phyloP scores from a whole-genome alignment of 1,140 invertebrate genomes.

The Cyrtorhinus lividipennis region DNA sequence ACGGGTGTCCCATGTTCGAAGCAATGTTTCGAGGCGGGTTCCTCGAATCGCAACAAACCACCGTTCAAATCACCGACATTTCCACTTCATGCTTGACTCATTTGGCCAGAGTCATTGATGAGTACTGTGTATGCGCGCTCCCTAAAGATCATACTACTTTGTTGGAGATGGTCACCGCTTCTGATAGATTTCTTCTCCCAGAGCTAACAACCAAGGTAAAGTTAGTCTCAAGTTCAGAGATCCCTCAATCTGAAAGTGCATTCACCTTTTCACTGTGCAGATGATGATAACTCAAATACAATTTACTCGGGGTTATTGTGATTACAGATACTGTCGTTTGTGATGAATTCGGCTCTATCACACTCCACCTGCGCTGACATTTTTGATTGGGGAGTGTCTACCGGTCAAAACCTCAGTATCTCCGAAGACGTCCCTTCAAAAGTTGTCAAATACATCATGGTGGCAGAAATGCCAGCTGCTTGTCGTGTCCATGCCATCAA shows the following conservation, averaged over 20 bases:
- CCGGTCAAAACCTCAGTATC: slow-evolving; percentile 25
- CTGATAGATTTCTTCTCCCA: slow-evolving; percentile 46
- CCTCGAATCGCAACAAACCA: slow-evolving; percentile 42
- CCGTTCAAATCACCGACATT: slow-evolving; percentile 22
- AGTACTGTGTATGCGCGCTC: slow-evolving; percentile 26
- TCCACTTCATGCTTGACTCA: slow-evolving; percentile 22
- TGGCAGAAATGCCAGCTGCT: slow-evolving; percentile 27
- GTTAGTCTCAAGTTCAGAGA: too few relatives aligned
- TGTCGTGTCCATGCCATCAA: slow-evolving; percentile 29
- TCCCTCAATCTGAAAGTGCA: too few relatives aligned
- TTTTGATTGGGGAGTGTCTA: slow-evolving; percentile 32
- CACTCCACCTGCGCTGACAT: slow-evolving; percentile 31
- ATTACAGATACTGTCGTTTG: slow-evolving; percentile 25
- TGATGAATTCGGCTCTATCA: slow-evolving; percentile 29
- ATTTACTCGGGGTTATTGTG: too few relatives aligned
- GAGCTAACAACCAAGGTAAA: slow-evolving; percentile 37
- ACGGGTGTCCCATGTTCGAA: slow-evolving; percentile 46
- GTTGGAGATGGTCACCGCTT: slow-evolving; percentile 46
- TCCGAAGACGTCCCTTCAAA: slow-evolving; percentile 27
- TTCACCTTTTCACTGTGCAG: too few relatives aligned
- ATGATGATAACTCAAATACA: too few relatives aligned
- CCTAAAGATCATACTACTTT: slow-evolving; percentile 36
- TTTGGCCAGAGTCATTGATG: slow-evolving; percentile 19
- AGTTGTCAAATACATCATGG: slow-evolving; percentile 32
- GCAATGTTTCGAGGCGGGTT: slow-evolving; percentile 49